These are phyloP conservation scores for Yoshiicerus persimilis DNA, from an alignment of 1,140 invertebrate genomes.

Conservation along the genomic window DNA sequence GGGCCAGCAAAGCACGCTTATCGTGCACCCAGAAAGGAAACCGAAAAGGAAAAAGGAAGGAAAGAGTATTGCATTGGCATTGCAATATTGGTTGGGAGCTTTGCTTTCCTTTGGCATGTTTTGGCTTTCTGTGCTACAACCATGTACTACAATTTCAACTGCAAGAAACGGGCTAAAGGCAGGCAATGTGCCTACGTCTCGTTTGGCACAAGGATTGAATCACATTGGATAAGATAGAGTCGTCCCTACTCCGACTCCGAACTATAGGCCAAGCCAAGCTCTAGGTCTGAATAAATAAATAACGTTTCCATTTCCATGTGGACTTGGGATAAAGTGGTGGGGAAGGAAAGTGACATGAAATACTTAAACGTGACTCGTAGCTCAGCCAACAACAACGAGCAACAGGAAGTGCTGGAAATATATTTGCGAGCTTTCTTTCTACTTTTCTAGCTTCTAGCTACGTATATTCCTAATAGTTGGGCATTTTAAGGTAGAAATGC, in stretches of 20 bases:
- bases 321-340: constrained; percentile 18
- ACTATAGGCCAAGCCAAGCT: neutral
- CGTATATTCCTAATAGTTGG: neutral
- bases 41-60: neutral
- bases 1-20: neutral
- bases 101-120: neutral
- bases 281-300: constrained; percentile 10
- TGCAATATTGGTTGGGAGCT: neutral
- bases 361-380: constrained; percentile 14
- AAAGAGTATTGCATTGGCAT: constrained; percentile 17
- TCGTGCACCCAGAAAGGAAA: neutral
- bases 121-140: neutral
- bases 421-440: constrained; percentile 17
- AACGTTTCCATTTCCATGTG: constrained; percentile 22
- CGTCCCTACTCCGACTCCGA: neutral
- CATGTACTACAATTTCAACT: too few relatives aligned
- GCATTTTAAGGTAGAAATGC: neutral
- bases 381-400: constrained; percentile 17
- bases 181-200: neutral
- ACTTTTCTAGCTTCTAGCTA: neutral
- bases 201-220: neutral
- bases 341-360: constrained; percentile 22
- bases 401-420: constrained; percentile 19
- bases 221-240: neutral
- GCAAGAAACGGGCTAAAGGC: constrained; percentile 1